These are phyloP conservation scores for Pseudochirops corinnae DNA, from an alignment of 2,797 vertebrate species.

Conservation along the genomic window DNA sequence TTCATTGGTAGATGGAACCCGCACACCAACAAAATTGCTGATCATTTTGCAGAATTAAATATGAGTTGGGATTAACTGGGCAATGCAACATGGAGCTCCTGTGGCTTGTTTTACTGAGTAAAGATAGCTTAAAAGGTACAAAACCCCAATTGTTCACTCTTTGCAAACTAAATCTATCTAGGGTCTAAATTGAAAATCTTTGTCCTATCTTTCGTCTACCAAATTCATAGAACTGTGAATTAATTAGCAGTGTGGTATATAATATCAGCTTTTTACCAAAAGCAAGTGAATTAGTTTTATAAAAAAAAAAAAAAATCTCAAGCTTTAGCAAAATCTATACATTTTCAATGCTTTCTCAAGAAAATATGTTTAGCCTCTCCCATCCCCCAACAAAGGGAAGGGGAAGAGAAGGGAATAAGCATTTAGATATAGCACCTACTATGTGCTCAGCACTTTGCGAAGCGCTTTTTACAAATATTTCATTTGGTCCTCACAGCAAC, in stretches of 20 bases:
- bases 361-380: not conserved
- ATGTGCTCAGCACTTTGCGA: not conserved
- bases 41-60: not conserved
- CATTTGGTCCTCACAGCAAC: not conserved
- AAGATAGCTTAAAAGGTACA: not conserved
- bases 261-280: not conserved
- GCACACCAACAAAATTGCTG: not conserved
- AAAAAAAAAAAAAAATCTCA: not conserved
- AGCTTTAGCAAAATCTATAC: not conserved
- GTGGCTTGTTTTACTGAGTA: not conserved
- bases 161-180: not conserved
- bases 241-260: not conserved
- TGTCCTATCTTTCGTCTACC: not conserved
- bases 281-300: not conserved
- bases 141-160: not conserved
- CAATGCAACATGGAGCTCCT: not conserved
- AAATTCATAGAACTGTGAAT: not conserved
- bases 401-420: not conserved
- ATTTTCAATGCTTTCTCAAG: not conserved
- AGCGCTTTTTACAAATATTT: not conserved
- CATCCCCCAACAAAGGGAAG: not conserved
- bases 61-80: accelerated
- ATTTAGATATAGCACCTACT: not conserved
- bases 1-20: not conserved
- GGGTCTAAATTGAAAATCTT: not conserved